phyloP scores from a whole-genome alignment of 1,140 invertebrate species.

The Pseudomyrmex dendroicus region DNA sequence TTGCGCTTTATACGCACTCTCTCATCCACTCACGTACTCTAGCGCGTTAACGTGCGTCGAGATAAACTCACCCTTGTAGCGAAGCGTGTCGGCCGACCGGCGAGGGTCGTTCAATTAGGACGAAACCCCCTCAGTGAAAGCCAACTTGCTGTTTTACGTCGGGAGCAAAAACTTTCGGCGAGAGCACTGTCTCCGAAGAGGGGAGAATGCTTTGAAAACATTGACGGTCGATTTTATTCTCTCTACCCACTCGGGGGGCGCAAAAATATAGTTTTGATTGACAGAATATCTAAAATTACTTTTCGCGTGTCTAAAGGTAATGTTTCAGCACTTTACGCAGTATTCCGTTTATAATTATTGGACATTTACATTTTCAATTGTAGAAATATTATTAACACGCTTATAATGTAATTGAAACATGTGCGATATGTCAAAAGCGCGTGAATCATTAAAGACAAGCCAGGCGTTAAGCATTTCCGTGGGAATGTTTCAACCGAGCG shows the following conservation, averaged over 20 bases:
- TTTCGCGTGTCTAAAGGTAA: not conserved
- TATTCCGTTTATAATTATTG: not conserved
- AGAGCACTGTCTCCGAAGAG: not conserved
- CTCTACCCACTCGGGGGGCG: not conserved
- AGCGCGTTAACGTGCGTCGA: slow-evolving; percentile 76
- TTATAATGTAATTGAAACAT: not conserved
- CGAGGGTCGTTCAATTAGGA: slow-evolving; percentile 76
- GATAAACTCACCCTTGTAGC: slow-evolving; percentile 76
- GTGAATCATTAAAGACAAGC: not conserved
- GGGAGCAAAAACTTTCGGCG: slow-evolving; percentile 57
- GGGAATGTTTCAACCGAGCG: slow-evolving; percentile 32
- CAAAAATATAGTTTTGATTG: not conserved
- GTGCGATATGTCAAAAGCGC: not conserved
- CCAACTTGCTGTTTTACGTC: slow-evolving; percentile 64
- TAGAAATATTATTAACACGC: not conserved
- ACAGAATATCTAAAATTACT: not conserved
- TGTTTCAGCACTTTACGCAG: too few species aligned
- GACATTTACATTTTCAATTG: not conserved
- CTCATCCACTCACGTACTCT: slow-evolving; percentile 69
- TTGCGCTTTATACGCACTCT: slow-evolving; percentile 71
- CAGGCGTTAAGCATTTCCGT: not conserved
- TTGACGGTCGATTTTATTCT: not conserved
- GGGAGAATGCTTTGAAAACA: slow-evolving; percentile 26
- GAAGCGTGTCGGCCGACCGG: slow-evolving; percentile 70
- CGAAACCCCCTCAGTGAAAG: slow-evolving; percentile 61